phyloP scores from a whole-genome alignment of 2,113 vertebrate species.

The Rhipidura dahli region DNA sequence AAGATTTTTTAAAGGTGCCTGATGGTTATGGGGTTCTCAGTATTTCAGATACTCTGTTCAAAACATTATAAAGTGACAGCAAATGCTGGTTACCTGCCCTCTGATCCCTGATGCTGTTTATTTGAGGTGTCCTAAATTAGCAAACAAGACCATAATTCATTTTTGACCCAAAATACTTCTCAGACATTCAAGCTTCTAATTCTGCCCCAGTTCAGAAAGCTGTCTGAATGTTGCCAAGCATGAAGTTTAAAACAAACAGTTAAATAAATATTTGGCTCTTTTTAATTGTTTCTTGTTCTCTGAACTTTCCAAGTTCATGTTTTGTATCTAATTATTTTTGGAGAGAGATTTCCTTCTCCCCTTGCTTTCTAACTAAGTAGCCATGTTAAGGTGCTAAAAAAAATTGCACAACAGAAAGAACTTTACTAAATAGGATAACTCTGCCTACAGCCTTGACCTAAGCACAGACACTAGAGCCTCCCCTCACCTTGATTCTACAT shows the following conservation, averaged over 20 bases:
- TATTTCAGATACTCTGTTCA: neutral
- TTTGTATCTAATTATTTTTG: neutral
- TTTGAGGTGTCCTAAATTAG: neutral
- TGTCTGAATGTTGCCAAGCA: neutral
- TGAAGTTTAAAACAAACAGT: neutral
- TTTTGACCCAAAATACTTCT: neutral
- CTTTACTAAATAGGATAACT: neutral
- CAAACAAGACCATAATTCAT: neutral
- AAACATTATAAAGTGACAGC: neutral
- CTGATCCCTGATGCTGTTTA: neutral
- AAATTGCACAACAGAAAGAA: neutral
- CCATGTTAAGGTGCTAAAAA: neutral
- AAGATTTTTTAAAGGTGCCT: neutral
- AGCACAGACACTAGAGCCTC: neutral
- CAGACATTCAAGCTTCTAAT: neutral
- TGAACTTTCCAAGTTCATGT: neutral
- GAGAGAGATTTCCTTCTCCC: neutral
- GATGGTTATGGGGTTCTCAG: neutral
- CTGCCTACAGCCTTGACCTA: neutral
- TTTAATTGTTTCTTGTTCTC: neutral
- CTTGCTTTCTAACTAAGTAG: neutral
- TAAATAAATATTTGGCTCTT: neutral
- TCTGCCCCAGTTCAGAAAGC: neutral
- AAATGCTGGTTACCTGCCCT: neutral
- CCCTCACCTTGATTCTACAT: neutral